A percentile compares a stretch with the other conserved stretches of the same genome.
Conservation (phyloP, 2,113 vertebrate species). For the Danionella cerebrum region DNA sequence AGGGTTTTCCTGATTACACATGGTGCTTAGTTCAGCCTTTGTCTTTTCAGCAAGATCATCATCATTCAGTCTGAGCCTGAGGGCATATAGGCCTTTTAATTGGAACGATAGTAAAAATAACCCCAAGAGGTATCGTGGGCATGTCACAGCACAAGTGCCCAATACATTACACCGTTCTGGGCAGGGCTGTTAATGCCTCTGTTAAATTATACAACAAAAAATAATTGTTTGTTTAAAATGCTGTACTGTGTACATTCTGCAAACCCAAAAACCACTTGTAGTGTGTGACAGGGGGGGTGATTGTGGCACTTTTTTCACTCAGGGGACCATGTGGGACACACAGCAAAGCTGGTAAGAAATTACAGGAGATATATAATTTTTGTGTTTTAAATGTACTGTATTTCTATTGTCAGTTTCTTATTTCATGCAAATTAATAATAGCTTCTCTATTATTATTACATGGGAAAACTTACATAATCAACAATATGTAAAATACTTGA, state of each 20-base stretch:
- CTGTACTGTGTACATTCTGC: not conserved
- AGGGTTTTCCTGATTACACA: constrained; percentile 1
- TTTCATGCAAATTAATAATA: no score
- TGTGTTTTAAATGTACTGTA: no score
- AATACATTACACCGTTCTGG: constrained; percentile 17
- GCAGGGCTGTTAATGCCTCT: constrained; percentile 26
- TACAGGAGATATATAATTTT: no score
- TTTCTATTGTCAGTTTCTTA: no score
- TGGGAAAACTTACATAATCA: no score
- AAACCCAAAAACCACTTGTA: no score
- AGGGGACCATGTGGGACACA: no score
- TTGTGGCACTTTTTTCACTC: no score
- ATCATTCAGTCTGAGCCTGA: constrained; percentile 31
- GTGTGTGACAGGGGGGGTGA: no score
- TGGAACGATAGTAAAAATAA: constrained; percentile 50
- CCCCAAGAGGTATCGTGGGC: constrained; percentile 38
- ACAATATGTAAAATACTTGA: no score
- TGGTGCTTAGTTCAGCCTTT: constrained; percentile 24
- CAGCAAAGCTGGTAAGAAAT: no score
- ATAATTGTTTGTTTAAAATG: not conserved
- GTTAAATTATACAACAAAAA: not conserved
- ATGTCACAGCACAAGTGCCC: constrained; percentile 33
- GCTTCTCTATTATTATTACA: no score
- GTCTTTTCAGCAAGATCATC: constrained; percentile 25
- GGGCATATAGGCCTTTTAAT: constrained; percentile 44